Percentiles rank a stretch among this genome's conserved stretches.
Conservation (phyloP, 2,797 vertebrate species). For the Glyptemys insculpta region DNA sequence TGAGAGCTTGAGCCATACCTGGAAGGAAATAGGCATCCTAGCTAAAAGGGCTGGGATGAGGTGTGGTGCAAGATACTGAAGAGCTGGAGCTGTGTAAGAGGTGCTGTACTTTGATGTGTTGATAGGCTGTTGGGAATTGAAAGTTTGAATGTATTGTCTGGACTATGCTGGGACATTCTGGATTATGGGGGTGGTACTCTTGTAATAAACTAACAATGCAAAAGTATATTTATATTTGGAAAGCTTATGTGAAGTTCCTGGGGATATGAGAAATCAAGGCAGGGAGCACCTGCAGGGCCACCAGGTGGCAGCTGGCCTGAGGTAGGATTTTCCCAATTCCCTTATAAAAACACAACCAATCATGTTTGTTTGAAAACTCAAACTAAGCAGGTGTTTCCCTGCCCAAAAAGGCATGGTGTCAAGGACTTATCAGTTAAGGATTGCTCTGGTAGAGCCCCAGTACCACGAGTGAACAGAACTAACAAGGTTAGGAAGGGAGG, state of each 20-base stretch:
- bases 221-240: not conserved
- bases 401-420: not conserved
- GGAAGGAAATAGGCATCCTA: not conserved
- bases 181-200: not conserved
- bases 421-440: not conserved
- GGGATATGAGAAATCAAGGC: not conserved
- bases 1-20: no score
- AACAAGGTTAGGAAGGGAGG: not conserved
- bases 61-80: not conserved
- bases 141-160: not conserved
- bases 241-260: not conserved
- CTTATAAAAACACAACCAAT: not conserved
- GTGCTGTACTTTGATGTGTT: not conserved
- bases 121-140: not conserved
- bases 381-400: not conserved
- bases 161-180: not conserved
- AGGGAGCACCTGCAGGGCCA: not conserved
- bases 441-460: not conserved
- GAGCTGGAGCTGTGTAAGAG: no score
- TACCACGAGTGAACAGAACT: constrained; percentile 2
- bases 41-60: not conserved
- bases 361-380: not conserved
- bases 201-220: not conserved
- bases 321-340: not conserved
- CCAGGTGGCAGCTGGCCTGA: not conserved